Percentiles rank a stretch among this genome's conserved stretches.
These are phyloP conservation scores for Cherax destructor DNA, from an alignment of 1,140 invertebrate species.

Conservation along the genomic window DNA sequence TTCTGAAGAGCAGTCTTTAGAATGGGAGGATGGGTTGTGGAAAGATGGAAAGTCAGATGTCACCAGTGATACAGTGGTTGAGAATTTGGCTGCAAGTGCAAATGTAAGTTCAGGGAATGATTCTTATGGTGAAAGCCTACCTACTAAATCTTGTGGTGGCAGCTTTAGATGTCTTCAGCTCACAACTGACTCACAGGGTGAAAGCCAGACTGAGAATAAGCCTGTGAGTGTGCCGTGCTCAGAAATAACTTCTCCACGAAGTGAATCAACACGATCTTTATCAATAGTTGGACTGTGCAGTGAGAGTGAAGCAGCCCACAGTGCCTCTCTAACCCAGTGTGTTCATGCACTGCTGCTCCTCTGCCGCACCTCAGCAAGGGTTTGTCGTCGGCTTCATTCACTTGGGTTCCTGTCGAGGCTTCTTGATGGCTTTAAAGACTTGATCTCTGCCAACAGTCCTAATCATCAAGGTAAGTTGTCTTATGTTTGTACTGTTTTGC, in stretches of 20 bases:
- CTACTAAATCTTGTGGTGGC: background rate
- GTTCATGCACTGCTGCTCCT: constrained; percentile 51
- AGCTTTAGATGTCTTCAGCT: background rate
- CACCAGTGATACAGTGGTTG: background rate
- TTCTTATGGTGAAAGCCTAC: background rate
- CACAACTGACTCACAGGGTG: background rate
- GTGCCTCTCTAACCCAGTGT: constrained; percentile 55
- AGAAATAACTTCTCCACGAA: background rate
- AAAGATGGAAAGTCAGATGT: background rate
- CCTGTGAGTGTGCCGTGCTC: background rate
- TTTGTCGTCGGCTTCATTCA: constrained; percentile 48
- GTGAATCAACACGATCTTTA: background rate
- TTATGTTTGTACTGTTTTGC: too few relatives aligned
- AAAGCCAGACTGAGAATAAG: background rate
- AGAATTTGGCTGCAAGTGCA: background rate
- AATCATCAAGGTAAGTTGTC: constrained; percentile 35
- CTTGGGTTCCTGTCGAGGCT: constrained; percentile 40
- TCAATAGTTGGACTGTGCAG: constrained; percentile 15
- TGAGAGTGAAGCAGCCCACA: constrained; percentile 54
- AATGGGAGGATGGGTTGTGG: constrained; percentile 11
- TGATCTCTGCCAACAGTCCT: constrained; percentile 34
- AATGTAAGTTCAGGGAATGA: background rate
- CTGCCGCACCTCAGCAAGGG: constrained; percentile 42
- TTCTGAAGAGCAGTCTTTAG: constrained; percentile 5
- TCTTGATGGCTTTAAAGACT: constrained; percentile 49